Conservation (phyloP, 2,113 vertebrate genomes). For the Leptocoma aspasia region DNA sequence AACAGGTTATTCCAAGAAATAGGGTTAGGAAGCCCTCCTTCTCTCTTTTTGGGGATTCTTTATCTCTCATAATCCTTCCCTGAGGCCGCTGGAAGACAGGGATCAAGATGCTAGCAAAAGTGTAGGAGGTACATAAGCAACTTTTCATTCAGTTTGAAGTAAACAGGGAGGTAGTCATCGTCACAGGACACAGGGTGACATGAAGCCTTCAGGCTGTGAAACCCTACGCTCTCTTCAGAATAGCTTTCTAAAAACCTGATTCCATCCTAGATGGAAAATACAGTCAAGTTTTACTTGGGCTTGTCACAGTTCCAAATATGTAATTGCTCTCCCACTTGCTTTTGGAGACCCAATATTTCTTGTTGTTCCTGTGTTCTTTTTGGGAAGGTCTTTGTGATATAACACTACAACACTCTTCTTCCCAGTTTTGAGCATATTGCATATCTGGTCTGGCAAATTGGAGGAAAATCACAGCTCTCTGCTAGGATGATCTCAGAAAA, state of each 20-base stretch:
- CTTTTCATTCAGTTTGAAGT: not conserved
- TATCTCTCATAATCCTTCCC: not conserved
- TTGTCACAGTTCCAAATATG: not conserved
- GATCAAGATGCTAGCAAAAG: not conserved
- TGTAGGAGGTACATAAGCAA: not conserved
- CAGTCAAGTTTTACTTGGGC: not conserved
- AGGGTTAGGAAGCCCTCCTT: not conserved
- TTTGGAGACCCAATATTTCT: not conserved
- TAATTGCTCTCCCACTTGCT: not conserved
- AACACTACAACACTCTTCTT: not conserved
- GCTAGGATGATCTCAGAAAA: not conserved
- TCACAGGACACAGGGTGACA: not conserved
- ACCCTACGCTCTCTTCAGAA: not conserved
- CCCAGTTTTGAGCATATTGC: not conserved
- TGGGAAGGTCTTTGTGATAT: not conserved
- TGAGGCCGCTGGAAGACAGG: not conserved
- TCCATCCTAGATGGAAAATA: not conserved
- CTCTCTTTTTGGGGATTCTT: not conserved
- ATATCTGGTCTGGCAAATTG: not conserved
- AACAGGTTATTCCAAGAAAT: not conserved
- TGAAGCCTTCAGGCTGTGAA: not conserved
- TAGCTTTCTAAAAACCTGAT: not conserved
- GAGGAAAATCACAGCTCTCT: not conserved
- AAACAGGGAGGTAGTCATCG: not conserved
- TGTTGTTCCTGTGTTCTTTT: not conserved